Base-by-base conservation (phyloP, 2,113 vertebrate species). In the Gulo gulo region DNA sequence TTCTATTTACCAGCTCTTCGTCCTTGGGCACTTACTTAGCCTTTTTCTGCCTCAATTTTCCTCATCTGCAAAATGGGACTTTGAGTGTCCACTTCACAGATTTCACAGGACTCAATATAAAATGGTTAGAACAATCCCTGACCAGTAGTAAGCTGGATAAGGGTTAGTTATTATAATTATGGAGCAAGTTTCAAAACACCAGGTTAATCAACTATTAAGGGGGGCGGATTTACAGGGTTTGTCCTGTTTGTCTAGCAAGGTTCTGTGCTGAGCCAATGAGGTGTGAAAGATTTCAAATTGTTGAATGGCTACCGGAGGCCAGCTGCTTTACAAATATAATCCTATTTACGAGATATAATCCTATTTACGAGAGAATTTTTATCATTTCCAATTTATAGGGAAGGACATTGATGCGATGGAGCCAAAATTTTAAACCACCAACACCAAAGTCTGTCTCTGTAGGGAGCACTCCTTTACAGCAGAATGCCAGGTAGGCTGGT, bases 21-120 rank as follows among this genome's bases (percentile, higher is more conserved):
- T 63, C 45, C 47, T 42, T 23, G 31, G 47, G 18, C 3, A 76
- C 20, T 71, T 63, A 69, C 39, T 76, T n/a, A 61, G 61, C 24
- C 47, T 82, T 89, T 90, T 39, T 76, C 39, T 80, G 83, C n/a
- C 91, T 93, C 92, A 82, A 23, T 82, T 86, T 91, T 36, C 57
- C 59, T 88, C 29, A 92, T 36, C 76, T 55, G 34, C 73, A 61
- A 87, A 97, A 55, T 0, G 2, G 39, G 42, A 86, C 88, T 63
- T 34, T 52, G 11, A 90, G 39, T 26, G n/a, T 5, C 47, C 21
- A 29, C 23, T 96, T 50, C 24, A 45, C 24, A 45, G 15, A 74
- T 59, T 8, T 67, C 82, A 90, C 13, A 4, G 15, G 79, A 65
- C 34, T 73, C 76, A 88, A 78, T 2, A 8, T 24, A 39, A 81